These are phyloP conservation scores for Parelbella ahira DNA, from an alignment of 2,888 invertebrate species.

Conservation along the genomic window DNA sequence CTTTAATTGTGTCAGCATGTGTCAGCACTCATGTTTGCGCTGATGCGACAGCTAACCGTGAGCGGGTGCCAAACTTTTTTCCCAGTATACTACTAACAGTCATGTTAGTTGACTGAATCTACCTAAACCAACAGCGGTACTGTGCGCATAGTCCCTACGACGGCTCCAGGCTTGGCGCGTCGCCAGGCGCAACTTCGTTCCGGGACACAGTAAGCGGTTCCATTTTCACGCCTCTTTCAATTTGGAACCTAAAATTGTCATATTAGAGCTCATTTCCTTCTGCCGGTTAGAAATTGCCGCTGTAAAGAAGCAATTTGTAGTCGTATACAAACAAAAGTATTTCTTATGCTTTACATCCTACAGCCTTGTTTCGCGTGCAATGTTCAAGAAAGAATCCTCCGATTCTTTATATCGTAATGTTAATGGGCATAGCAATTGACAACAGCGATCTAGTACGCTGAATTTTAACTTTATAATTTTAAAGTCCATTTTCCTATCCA, in stretches of 20 bases:
- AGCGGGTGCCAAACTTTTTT: no score
- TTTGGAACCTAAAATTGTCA: constrained; percentile 17
- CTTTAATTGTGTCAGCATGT: no score
- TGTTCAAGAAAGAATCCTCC: no score
- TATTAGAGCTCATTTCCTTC: constrained; percentile 23
- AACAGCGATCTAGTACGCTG: no score
- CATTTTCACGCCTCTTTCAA: constrained; percentile 21
- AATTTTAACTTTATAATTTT: no score
- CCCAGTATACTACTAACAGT: no score
- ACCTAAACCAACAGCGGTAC: no score
- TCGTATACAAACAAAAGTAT: neutral
- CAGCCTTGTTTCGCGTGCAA: neutral
- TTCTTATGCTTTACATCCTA: neutral
- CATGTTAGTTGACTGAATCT: no score
- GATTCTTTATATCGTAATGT: constrained; percentile 18
- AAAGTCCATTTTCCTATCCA: no score
- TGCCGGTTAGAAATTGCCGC: constrained; percentile 16
- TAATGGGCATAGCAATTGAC: constrained; percentile 10
- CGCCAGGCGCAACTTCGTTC: constrained; percentile 14
- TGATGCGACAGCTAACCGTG: no score
- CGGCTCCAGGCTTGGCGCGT: constrained; percentile 6
- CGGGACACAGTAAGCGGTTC: constrained; percentile 13
- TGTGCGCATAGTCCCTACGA: neutral
- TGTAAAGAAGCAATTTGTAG: constrained; percentile 13
- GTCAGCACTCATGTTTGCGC: no score